Conservation (phyloP, 92 coral and sea anemone genomes). For the Porites divaricata region DNA sequence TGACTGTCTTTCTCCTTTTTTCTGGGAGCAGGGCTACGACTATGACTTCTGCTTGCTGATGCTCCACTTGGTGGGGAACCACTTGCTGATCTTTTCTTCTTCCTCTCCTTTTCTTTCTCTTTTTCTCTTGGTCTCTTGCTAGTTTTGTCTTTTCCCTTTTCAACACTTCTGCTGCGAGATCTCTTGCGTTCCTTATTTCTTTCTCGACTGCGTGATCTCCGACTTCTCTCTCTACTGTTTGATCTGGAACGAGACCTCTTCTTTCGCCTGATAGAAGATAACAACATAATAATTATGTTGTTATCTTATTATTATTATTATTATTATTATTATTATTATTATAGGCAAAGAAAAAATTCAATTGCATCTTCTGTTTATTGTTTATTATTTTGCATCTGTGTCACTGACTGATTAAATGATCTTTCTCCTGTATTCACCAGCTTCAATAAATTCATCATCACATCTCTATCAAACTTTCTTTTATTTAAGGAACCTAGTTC, state of each 20-base stretch:
- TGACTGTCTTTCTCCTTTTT: constrained; percentile 54
- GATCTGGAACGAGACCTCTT: constrained; percentile 77
- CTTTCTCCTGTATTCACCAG: too few species aligned
- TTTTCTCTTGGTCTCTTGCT: constrained; percentile 42
- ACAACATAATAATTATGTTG: neutral
- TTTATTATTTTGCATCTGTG: too few species aligned
- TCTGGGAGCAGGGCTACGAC: constrained; percentile 63
- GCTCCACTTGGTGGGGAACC: constrained; percentile 63
- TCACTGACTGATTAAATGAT: too few species aligned
- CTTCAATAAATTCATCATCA: too few species aligned
- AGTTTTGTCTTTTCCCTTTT: constrained; percentile 49
- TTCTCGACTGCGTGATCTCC: constrained; percentile 76
- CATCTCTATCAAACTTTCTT: too few species aligned
- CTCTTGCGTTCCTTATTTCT: constrained; percentile 52
- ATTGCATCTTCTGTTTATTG: too few species aligned
- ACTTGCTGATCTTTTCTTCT: constrained; percentile 56
- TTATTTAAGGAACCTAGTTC: too few species aligned
- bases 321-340: too few species aligned
- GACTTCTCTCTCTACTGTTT: constrained; percentile 73
- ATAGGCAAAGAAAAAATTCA: too few species aligned
- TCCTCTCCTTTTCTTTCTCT: constrained; percentile 54
- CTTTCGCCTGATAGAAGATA: constrained; percentile 56
- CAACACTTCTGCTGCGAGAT: constrained; percentile 69
- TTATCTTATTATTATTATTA: too few species aligned
- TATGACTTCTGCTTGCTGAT: constrained; percentile 69